Evolutionary conservation across 2,113 vertebrate species (phyloP).

Genomic region (Greenwoodochromis staneri): DNA sequence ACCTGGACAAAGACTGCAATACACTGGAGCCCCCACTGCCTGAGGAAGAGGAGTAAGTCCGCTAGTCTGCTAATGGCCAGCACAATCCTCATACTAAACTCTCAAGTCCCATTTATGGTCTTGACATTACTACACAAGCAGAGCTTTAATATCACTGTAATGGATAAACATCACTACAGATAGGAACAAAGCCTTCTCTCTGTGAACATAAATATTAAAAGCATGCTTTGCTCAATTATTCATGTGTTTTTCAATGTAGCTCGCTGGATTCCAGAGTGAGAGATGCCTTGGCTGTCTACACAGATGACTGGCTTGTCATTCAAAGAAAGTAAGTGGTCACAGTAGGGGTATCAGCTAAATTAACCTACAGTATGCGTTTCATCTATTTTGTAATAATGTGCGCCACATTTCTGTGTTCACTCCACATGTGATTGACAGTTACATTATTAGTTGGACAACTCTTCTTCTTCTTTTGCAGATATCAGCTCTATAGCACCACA

Average conservation of each 20-base stretch:
- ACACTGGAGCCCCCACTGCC: slow-evolving; percentile 81
- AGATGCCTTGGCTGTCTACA: slow-evolving; percentile 83
- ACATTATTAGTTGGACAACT: neutral
- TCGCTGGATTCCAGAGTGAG: slow-evolving; percentile 81
- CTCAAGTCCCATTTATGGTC: neutral
- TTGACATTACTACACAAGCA: neutral
- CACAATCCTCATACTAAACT: neutral
- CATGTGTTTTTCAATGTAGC: slow-evolving; percentile 62
- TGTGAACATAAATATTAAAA: slow-evolving; percentile 47
- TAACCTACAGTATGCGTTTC: neutral
- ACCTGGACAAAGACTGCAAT: slow-evolving; percentile 80
- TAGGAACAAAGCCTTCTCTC: slow-evolving; percentile 29
- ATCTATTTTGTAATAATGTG: neutral
- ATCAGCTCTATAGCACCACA: slow-evolving; percentile 75
- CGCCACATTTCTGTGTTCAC: neutral
- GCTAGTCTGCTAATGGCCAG: neutral
- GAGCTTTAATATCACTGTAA: neutral
- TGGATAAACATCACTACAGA: slow-evolving; percentile 3
- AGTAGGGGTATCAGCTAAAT: neutral
- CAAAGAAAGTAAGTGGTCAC: slow-evolving; percentile 78
- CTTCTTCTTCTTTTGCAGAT: slow-evolving; percentile 58
- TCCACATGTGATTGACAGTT: neutral
- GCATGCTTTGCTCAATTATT: slow-evolving; percentile 47
- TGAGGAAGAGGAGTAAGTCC: slow-evolving; percentile 77
- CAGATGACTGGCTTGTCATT: slow-evolving; percentile 86